Evolutionary conservation across 2,888 invertebrate genomes (phyloP).

Genomic region (Tipula confusa): DNA sequence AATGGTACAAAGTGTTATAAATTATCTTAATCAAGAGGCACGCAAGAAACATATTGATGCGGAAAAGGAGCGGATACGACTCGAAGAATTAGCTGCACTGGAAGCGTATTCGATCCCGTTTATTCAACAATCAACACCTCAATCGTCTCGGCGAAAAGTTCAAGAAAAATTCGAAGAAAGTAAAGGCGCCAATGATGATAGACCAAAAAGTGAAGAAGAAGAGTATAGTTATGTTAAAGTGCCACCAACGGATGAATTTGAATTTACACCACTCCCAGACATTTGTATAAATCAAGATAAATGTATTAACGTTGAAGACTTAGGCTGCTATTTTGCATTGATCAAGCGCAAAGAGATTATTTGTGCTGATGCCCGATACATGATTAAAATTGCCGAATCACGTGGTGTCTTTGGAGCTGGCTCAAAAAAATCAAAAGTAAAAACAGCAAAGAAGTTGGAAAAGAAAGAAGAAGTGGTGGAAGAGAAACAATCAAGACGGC

Average conservation of each 20-base stretch:
- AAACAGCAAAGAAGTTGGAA: slow-evolving; percentile 45
- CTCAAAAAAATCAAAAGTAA: slow-evolving; percentile 48
- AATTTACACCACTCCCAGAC: slow-evolving; percentile 57
- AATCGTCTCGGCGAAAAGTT: not conserved
- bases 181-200: not conserved
- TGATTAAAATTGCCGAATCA: slow-evolving; percentile 78
- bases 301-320: slow-evolving; percentile 49
- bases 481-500: slow-evolving; percentile 29
- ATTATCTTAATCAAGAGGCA: slow-evolving; percentile 66
- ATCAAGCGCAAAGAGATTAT: slow-evolving; percentile 62
- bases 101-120: slow-evolving; percentile 45
- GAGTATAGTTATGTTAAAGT: slow-evolving; percentile 33
- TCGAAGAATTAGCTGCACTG: slow-evolving; percentile 44
- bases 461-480: slow-evolving; percentile 44
- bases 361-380: slow-evolving; percentile 73
- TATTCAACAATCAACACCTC: slow-evolving; percentile 37
- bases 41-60: slow-evolving; percentile 60
- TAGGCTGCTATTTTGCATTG: slow-evolving; percentile 58
- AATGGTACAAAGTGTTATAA: slow-evolving; percentile 64
- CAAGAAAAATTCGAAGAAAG: not conserved
- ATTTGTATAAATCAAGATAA: slow-evolving; percentile 54
- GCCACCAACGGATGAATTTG: slow-evolving; percentile 54
- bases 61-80: slow-evolving; percentile 43
- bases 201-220: not conserved
- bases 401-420: slow-evolving; percentile 67